Conservation (phyloP, 2,797 vertebrate genomes). For the Potorous gilbertii region DNA sequence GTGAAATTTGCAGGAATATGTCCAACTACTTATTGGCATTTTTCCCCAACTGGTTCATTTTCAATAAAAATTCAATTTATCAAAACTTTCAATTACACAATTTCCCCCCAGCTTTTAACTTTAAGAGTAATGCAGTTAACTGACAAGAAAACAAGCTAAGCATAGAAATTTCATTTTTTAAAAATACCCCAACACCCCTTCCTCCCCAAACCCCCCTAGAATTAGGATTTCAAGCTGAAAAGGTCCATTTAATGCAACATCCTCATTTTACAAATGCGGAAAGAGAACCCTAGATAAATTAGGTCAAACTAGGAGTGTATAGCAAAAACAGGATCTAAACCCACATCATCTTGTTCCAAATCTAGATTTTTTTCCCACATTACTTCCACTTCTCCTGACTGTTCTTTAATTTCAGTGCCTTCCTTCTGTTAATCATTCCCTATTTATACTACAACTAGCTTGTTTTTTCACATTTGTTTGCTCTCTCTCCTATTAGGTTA, state of each 20-base stretch:
- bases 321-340: neutral
- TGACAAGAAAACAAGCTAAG: conserved; percentile 48
- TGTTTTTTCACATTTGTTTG: neutral
- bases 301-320: neutral
- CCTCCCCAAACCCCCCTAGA: neutral
- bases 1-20: conserved; percentile 58
- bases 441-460: neutral
- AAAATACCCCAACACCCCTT: neutral
- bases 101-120: conserved; percentile 61
- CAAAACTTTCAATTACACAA: conserved; percentile 57
- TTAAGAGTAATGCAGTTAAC: conserved; percentile 28
- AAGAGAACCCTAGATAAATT: neutral
- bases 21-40: conserved; percentile 57
- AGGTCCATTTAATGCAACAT: neutral
- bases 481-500: neutral
- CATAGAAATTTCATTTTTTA: neutral
- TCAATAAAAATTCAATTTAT: conserved; percentile 64
- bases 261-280: neutral
- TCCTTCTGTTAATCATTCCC: neutral
- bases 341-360: neutral
- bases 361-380: neutral
- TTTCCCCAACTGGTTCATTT: conserved; percentile 55
- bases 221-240: neutral
- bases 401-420: neutral
- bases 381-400: neutral